Evolutionary conservation across 2,113 vertebrate species (phyloP).

Genomic region (Spea bombifrons): DNA sequence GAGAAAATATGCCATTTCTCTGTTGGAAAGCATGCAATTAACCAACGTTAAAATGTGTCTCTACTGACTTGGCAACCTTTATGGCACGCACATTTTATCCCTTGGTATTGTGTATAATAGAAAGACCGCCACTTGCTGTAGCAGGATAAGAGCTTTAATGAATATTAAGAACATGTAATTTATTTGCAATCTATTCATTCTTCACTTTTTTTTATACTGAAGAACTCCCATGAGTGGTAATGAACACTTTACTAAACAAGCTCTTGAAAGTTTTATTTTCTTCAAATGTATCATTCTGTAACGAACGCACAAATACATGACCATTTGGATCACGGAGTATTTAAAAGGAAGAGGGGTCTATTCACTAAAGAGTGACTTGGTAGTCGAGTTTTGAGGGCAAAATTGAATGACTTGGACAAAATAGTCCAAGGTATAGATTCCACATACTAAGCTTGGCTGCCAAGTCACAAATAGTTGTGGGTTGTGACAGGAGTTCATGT

Average conservation of each 20-base stretch:
- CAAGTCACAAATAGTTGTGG: no score
- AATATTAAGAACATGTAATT: slow-evolving; percentile 46
- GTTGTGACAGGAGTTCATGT: no score
- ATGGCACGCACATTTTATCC: slow-evolving; percentile 35
- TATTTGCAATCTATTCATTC: slow-evolving; percentile 48
- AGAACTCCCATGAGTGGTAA: slow-evolving; percentile 38
- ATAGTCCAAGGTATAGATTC: no score
- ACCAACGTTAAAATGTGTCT: slow-evolving; percentile 43
- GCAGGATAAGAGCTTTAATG: slow-evolving; percentile 47
- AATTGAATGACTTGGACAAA: no score
- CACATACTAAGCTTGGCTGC: no score
- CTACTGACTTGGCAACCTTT: slow-evolving; percentile 48
- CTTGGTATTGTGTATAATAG: slow-evolving; percentile 45
- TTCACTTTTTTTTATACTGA: slow-evolving; percentile 34
- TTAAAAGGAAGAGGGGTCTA: no score
- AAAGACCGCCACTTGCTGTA: slow-evolving; percentile 40
- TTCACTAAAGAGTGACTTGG: no score
- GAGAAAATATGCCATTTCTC: slow-evolving; percentile 45
- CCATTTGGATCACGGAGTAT: no score
- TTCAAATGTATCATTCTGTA: slow-evolving; percentile 1
- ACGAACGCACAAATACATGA: no score
- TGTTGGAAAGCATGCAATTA: slow-evolving; percentile 45
- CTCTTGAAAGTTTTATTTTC: slow-evolving; percentile 30
- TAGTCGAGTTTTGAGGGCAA: no score
- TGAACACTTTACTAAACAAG: slow-evolving; percentile 46